Conservation (phyloP, 2,113 vertebrate species). For the Murina feae region DNA sequence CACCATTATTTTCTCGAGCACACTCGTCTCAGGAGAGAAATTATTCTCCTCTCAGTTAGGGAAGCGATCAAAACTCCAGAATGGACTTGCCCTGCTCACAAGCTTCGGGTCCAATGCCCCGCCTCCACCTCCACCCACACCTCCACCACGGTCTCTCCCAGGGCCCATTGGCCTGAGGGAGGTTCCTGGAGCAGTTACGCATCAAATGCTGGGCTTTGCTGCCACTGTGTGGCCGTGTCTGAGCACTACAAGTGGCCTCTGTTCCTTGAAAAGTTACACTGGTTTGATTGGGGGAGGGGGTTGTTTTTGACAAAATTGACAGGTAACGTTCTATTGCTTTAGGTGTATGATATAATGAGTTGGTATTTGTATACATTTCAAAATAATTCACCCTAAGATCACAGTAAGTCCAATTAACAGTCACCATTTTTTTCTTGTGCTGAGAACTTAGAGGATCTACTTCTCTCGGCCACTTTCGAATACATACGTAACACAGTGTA, state of each 20-base stretch:
- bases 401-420: background rate
- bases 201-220: slow-evolving; percentile 16
- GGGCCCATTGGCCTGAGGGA: background rate
- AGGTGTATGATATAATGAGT: background rate
- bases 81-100: background rate
- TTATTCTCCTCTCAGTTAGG: background rate
- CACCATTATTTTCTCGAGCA: background rate
- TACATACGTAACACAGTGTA: no score
- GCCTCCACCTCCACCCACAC: background rate
- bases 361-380: background rate
- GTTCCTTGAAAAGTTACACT: background rate
- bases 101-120: no score
- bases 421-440: background rate
- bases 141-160: background rate
- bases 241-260: background rate
- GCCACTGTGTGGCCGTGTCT: slow-evolving; percentile 49
- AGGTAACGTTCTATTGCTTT: background rate
- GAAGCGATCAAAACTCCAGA: background rate
- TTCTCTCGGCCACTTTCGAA: background rate
- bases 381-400: background rate
- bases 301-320: background rate
- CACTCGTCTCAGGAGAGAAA: background rate
- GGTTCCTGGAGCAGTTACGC: background rate
- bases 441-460: background rate
- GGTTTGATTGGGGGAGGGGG: background rate